These are phyloP conservation scores for Itoplectis maculator DNA, from an alignment of 2,888 invertebrate genomes.

Conservation along the genomic window DNA sequence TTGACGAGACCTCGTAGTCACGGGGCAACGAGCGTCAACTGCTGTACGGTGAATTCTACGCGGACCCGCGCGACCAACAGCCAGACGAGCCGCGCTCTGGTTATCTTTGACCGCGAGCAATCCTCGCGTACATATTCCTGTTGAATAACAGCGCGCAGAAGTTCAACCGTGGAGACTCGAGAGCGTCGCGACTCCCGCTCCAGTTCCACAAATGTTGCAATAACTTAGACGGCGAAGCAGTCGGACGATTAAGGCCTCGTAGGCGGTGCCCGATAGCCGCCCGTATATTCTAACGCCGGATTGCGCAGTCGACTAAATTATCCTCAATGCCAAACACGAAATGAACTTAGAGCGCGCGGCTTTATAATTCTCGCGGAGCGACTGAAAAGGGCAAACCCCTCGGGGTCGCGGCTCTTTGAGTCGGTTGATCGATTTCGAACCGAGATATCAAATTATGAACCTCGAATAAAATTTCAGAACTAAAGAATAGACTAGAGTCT, in stretches of 20 bases:
- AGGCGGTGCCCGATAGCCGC: constrained; percentile 44
- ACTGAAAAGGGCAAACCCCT: constrained; percentile 30
- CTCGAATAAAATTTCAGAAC: background rate
- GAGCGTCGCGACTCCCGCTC: constrained; percentile 32
- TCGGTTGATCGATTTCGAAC: constrained; percentile 1
- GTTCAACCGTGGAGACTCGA: constrained; percentile 7
- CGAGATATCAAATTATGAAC: background rate
- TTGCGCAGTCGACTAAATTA: constrained; percentile 46
- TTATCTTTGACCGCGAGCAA: constrained; percentile 30
- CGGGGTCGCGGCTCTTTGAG: background rate
- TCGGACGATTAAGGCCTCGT: constrained; percentile 48
- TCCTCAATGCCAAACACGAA: constrained; percentile 49
- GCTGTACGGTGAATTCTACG: constrained; percentile 24
- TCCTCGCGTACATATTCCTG: constrained; percentile 16
- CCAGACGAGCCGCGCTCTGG: constrained; percentile 38
- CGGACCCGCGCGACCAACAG: constrained; percentile 20
- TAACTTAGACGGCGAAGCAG: constrained; percentile 29
- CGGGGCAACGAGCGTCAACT: constrained; percentile 29
- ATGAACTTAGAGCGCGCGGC: constrained; percentile 12
- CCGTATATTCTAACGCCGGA: constrained; percentile 27
- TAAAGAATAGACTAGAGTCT: too few species aligned
- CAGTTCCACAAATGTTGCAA: constrained; percentile 56
- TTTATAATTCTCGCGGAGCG: constrained; percentile 22
- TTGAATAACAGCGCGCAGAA: constrained; percentile 14
- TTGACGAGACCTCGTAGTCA: background rate